Base-by-base conservation (phyloP, 2,113 vertebrate species). In the Cololabis saira region DNA sequence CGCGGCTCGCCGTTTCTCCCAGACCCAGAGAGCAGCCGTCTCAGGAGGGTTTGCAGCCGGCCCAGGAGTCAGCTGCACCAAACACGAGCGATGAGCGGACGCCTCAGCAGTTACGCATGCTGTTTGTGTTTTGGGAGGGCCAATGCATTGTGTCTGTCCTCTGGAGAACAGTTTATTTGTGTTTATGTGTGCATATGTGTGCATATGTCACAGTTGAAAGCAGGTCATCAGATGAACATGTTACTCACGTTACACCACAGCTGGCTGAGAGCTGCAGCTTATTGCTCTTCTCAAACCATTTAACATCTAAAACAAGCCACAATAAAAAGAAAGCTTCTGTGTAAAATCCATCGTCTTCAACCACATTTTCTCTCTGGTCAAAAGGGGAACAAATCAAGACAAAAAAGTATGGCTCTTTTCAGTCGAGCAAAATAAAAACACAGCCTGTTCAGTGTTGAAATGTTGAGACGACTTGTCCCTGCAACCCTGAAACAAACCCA, bases 91-190 rank as follows among this genome's bases (percentile, higher is more conserved):
- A 71, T 76, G 76, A 85, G 50, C 60, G 78, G 65, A 55, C 67
- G 68, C 44, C 62, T 56, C 74, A 81, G 74, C 76, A 62, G 72
- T 85, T 84, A 74, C 74, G 73, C 86, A 86, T 86, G 87, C 77
- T 59, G 83, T 71, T 81, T 81, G 75, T 80, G 74, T 84, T 84
- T 80, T 72, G 30, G 9, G 48, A 61, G 71, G 71, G 54, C 62
- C 77, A 61, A 48, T 58, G 55, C 64, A 60, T 45, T 44, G 71
- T 64, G 57, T 68, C 47, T 0, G n/a, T 84, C 58, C 67, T 63
- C 82, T 6, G 61, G 61, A 78, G 79, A 80, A 16, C 71, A 80
- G 61, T n/a, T n/a, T n/a, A n/a, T n/a, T n/a, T n/a, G n/a, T n/a
- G n/a, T n/a, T n/a, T n/a, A n/a, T 74, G 52, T 73, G 17, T 54